Conservation (phyloP, 2,888 invertebrate genomes). For the Xanthia togata region DNA sequence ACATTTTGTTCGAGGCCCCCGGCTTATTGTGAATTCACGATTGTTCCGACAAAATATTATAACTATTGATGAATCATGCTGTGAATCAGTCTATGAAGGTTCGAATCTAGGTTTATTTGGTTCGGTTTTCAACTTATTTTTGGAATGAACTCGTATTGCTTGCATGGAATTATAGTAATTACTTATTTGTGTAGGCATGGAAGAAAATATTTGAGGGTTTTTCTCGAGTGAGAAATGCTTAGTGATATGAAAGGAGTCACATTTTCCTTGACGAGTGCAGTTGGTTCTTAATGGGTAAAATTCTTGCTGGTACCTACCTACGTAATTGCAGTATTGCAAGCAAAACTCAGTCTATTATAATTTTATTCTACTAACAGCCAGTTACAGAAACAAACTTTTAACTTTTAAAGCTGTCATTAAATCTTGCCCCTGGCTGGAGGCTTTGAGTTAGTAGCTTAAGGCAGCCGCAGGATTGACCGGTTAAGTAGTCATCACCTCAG, state of each 20-base stretch:
- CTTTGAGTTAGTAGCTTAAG: too few species aligned
- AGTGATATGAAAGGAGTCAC: neutral
- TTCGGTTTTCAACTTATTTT: constrained; percentile 13
- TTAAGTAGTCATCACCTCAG: too few species aligned
- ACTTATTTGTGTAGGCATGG: neutral
- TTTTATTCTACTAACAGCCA: neutral
- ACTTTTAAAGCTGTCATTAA: too few species aligned
- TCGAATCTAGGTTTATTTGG: constrained; percentile 28
- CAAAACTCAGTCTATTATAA: neutral
- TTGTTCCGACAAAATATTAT: constrained; percentile 56
- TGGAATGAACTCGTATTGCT: constrained; percentile 2
- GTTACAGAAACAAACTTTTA: too few species aligned
- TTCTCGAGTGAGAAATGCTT: constrained; percentile 4
- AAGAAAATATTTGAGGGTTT: constrained; percentile 16
- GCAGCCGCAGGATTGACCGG: too few species aligned
- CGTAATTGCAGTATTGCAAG: neutral
- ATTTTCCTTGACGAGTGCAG: constrained; percentile 34
- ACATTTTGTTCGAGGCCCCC: constrained; percentile 69
- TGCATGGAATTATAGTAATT: neutral
- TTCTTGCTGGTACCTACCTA: neutral
- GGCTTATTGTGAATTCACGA: constrained; percentile 61
- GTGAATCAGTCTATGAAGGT: constrained; percentile 42
- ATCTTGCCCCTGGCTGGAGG: too few species aligned
- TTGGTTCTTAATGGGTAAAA: neutral
- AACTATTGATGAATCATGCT: constrained; percentile 59